Conservation (phyloP, 2,888 invertebrate species). For the Spisula subtruncata region DNA sequence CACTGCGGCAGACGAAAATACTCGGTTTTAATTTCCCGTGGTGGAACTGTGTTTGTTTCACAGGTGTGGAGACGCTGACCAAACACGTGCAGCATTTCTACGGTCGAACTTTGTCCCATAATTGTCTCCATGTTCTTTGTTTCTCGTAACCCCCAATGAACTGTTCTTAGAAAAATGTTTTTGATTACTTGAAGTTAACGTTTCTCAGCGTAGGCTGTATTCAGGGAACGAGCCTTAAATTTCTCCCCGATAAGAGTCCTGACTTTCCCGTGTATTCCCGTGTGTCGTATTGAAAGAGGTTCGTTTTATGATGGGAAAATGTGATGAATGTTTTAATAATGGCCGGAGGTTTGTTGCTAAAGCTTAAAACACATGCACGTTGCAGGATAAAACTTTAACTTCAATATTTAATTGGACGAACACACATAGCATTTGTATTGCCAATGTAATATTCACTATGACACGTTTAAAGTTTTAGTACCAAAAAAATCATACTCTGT, state of each 20-base stretch:
- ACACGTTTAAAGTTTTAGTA: no score
- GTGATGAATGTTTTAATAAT: background rate
- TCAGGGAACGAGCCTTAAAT: background rate
- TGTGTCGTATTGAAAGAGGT: background rate
- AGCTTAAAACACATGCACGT: no score
- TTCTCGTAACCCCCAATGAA: background rate
- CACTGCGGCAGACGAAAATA: constrained; percentile 35
- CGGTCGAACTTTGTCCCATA: constrained; percentile 48
- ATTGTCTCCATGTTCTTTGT: constrained; percentile 46
- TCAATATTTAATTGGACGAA: no score
- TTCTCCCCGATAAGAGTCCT: background rate
- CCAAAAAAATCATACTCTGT: no score
- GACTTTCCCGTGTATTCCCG: background rate
- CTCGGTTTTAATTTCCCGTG: constrained; percentile 55
- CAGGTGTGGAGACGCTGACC: constrained; percentile 46
- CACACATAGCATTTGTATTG: no score
- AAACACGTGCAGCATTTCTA: constrained; percentile 32
- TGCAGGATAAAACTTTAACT: no score
- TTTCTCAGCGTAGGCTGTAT: background rate
- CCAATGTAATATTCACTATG: no score
- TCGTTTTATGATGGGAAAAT: background rate
- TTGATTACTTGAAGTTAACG: background rate
- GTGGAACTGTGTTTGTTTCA: constrained; percentile 42
- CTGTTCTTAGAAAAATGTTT: constrained; percentile 17
- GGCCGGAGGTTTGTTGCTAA: background rate